Evolutionary conservation across 2,797 vertebrate species (phyloP).

Genomic region (Alfaro cultratus): DNA sequence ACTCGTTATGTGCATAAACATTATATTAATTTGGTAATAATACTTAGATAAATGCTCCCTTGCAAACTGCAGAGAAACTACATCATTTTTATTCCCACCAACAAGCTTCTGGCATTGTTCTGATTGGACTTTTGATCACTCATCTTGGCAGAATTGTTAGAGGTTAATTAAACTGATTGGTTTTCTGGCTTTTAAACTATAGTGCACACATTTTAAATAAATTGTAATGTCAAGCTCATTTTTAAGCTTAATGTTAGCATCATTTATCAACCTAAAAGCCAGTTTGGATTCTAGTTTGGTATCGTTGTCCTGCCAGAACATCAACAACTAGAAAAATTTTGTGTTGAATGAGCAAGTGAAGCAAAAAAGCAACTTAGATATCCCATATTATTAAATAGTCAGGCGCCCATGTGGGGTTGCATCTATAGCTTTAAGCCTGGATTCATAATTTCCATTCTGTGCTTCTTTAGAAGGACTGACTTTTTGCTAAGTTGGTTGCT

Average conservation of each 20-base stretch:
- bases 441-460: neutral
- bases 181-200: neutral
- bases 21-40: neutral
- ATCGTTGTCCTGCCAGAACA: neutral
- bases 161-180: neutral
- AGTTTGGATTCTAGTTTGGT: neutral
- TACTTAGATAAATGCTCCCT: neutral
- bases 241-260: neutral
- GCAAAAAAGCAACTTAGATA: neutral
- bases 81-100: neutral
- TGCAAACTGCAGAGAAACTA: neutral
- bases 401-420: neutral
- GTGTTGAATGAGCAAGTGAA: neutral
- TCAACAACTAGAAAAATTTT: neutral
- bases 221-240: neutral
- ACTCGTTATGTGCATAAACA: neutral
- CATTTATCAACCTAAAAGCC: neutral
- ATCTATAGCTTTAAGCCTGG: neutral
- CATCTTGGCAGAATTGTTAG: neutral
- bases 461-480: neutral
- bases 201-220: neutral
- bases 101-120: neutral
- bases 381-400: neutral
- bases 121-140: neutral
- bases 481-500: neutral